Base-by-base conservation (phyloP, 2,888 invertebrate genomes). In the Oscheius sp. region DNA sequence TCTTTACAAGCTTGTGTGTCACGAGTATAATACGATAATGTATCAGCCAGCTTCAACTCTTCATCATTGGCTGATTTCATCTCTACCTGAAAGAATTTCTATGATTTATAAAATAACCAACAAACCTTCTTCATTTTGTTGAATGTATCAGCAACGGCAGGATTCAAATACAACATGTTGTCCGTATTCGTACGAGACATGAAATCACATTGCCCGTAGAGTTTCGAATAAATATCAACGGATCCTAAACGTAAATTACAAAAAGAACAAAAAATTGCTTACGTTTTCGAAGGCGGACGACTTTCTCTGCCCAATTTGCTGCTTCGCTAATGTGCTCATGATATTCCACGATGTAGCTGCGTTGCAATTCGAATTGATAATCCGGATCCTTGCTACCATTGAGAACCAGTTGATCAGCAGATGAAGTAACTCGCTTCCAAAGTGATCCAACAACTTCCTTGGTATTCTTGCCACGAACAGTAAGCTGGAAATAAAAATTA, bases 301-400 rank as follows among this genome's bases (percentile, higher is more conserved):
- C 95, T 88, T 93, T 92, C 89, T 99, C 99, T 0, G 95, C 93
- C 84, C 94, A 93, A 2, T 90, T 90, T 0, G 97, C 95, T 0
- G 95, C 94, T 89, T 98, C 98, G 89, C 95, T 96, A 55, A 99
- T 92, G 88, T 96, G 95, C 27, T 93, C 92, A 90, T 96, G 94
- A 90, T 99, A 99, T 87, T 96, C 96, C 73, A 95, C 93, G 13
- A 99, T 92, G 89, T 97, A 97, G 78, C 93, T 92, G 89, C 96
- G 94, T 91, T 99, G 97, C 86, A 94, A 94, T 89, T 99, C 98
- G 90, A 99, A 99, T 90, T 96, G 98, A 83, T 99, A 98, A 90
- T 99, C 97, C 0, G 96, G 95, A 90, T 99, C 99, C 79, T 90
- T 87, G 82, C 85, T 64, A 46, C 96, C 96, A 1, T 96, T 94